These are phyloP conservation scores for Entomobrya multifasciata DNA, from an alignment of 2,888 invertebrate genomes.

Conservation along the genomic window DNA sequence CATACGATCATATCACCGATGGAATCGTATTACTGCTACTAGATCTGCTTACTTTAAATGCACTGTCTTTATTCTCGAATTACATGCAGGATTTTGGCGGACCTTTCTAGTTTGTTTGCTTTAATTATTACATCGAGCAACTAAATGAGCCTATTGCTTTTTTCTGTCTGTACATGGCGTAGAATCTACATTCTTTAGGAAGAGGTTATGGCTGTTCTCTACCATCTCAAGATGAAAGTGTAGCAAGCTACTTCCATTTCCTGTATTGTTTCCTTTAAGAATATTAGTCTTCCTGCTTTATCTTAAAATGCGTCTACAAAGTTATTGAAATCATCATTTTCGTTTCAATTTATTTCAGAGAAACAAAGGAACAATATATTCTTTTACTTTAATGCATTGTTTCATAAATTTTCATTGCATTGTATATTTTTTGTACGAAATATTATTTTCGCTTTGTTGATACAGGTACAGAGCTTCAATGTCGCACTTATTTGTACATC, in stretches of 20 bases:
- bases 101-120: neutral
- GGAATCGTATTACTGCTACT: neutral
- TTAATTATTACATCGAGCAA: neutral
- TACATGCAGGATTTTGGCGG: neutral
- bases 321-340: neutral
- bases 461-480: too few species aligned
- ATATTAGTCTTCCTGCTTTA: neutral
- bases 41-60: too few species aligned
- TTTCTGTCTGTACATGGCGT: too few species aligned
- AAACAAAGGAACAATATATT: too few species aligned
- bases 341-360: neutral
- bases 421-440: neutral
- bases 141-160: too few species aligned
- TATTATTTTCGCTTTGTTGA: too few species aligned
- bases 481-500: too few species aligned
- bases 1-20: neutral
- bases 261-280: slow-evolving; percentile 43
- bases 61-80: slow-evolving; percentile 11
- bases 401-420: too few species aligned
- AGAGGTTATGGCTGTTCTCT: slow-evolving; percentile 1
- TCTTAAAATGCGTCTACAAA: neutral
- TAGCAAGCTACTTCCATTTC: slow-evolving; percentile 38
- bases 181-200: too few species aligned
- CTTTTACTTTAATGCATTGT: too few species aligned
- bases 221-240: slow-evolving; percentile 36